These are phyloP conservation scores for Spinus olivaceus DNA, from an alignment of 2,797 vertebrate genomes.

Conservation along the genomic window DNA sequence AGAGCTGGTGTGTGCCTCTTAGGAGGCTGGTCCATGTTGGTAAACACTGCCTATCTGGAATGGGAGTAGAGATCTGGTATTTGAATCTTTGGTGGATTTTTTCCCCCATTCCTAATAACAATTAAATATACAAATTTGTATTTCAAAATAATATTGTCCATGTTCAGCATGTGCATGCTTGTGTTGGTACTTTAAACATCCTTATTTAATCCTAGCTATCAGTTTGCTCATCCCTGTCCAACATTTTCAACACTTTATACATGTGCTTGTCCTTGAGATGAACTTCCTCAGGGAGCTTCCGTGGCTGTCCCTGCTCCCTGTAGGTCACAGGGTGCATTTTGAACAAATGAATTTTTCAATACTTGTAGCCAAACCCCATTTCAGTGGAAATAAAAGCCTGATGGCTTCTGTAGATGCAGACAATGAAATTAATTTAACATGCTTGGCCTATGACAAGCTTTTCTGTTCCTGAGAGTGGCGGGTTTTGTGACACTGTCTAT, in stretches of 20 bases:
- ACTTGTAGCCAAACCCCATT: not conserved
- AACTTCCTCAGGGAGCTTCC: not conserved
- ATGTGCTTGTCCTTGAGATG: not conserved
- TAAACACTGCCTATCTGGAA: not conserved
- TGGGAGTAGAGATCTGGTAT: not conserved
- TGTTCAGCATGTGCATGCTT: not conserved
- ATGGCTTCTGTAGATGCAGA: not conserved
- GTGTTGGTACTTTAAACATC: not conserved
- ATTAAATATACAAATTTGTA: rapidly evolving
- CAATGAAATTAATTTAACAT: not conserved
- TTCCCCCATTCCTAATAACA: not conserved
- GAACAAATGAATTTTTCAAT: not conserved
- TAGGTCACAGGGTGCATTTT: not conserved
- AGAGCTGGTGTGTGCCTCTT: not conserved
- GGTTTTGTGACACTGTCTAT: not conserved
- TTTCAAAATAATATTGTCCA: not conserved
- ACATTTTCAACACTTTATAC: not conserved
- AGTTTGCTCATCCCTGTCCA: not conserved
- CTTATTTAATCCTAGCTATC: not conserved
- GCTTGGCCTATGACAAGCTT: not conserved
- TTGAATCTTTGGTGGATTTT: not conserved
- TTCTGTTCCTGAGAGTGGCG: not conserved
- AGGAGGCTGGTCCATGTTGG: not conserved
- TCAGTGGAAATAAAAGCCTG: not conserved
- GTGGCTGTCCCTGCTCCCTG: not conserved